A percentile compares a stretch with the other conserved stretches of the same genome.
These are phyloP conservation scores for Propithecus deckenii DNA, from an alignment of 2,797 vertebrate species.

Conservation along the genomic window DNA sequence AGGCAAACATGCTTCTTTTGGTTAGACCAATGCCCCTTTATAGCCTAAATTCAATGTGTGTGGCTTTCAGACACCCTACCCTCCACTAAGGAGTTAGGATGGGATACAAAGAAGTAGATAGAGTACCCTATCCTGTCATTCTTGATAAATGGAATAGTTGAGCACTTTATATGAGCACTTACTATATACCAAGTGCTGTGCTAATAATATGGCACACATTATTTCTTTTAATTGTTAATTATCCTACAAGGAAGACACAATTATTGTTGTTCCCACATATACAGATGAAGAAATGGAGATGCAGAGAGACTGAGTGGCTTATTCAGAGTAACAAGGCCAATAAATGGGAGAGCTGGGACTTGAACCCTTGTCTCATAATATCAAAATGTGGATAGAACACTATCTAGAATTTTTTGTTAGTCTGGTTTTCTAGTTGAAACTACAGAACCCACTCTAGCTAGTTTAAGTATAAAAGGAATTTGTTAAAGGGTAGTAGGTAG, in stretches of 20 bases:
- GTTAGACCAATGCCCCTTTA: background rate
- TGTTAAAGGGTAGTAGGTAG: background rate
- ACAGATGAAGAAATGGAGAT: background rate
- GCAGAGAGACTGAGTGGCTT: background rate
- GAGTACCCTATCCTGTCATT: background rate
- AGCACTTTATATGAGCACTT: background rate
- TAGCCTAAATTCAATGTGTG: background rate
- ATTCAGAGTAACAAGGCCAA: background rate
- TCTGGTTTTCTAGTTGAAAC: background rate
- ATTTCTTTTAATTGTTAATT: background rate
- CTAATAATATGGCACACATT: background rate
- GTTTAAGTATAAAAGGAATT: slow-evolving; percentile 8
- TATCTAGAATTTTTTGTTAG: background rate
- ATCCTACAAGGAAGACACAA: background rate
- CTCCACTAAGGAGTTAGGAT: background rate
- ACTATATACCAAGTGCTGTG: background rate
- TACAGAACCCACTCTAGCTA: background rate
- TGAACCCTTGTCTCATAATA: background rate
- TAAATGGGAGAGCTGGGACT: background rate
- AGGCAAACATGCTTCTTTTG: background rate
- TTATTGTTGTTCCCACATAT: background rate
- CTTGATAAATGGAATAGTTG: background rate
- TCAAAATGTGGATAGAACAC: background rate
- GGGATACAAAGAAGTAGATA: background rate
- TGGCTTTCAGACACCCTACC: background rate